Evolutionary conservation across 2,113 vertebrate species (phyloP).

Genomic region (Chrysemys picta): DNA sequence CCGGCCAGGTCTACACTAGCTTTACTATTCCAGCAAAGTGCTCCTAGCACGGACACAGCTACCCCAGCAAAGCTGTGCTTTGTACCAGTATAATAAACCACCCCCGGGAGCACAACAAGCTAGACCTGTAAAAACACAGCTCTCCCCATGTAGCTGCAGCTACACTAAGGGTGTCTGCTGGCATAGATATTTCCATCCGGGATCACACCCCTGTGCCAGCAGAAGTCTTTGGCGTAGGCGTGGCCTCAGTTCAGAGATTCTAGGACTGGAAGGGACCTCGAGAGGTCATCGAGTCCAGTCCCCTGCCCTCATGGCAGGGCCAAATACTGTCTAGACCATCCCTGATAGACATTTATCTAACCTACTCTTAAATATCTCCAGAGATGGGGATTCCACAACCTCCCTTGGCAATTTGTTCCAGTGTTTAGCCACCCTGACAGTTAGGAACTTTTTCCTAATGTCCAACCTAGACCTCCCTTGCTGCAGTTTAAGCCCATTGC

Average conservation of each 20-base stretch:
- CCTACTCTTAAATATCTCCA: no score
- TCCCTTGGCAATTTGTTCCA: no score
- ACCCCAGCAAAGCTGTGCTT: neutral
- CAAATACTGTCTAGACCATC: no score
- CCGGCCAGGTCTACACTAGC: neutral
- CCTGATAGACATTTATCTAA: no score
- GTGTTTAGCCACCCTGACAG: no score
- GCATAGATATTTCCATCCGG: neutral
- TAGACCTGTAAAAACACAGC: neutral
- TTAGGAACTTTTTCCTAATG: no score
- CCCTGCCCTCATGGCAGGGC: no score
- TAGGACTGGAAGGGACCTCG: no score
- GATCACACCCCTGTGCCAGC: neutral
- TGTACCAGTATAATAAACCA: neutral
- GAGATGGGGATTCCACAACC: no score
- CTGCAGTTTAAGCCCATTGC: no score
- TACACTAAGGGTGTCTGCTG: neutral
- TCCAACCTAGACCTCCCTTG: no score
- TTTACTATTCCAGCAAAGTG: neutral
- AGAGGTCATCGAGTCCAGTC: no score
- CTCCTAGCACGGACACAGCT: neutral
- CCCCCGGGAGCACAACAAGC: neutral
- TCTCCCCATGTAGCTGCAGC: neutral
- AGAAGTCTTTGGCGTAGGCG: neutral
- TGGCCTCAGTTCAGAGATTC: accelerated